Conservation (phyloP, 2,888 invertebrate genomes). For the Hirtodrosophila alboralis region DNA sequence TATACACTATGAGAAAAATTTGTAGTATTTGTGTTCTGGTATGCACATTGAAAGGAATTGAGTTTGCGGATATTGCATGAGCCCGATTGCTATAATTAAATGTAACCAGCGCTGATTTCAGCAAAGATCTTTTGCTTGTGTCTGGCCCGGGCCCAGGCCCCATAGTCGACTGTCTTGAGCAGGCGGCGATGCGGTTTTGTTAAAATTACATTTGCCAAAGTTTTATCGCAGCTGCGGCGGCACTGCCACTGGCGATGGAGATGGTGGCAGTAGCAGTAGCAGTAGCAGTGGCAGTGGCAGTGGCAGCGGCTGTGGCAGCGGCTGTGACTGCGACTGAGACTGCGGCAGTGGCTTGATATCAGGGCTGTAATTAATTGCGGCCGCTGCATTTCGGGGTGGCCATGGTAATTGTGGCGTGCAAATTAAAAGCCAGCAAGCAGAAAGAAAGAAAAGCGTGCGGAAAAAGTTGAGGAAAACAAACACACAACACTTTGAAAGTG, state of each 20-base stretch:
- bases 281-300: slow-evolving; percentile 5
- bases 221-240: slow-evolving; percentile 73
- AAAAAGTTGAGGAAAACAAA: slow-evolving; percentile 64
- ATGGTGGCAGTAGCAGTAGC: slow-evolving; percentile 29
- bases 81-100: slow-evolving; percentile 82
- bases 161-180: slow-evolving; percentile 65
- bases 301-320: no score
- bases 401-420: slow-evolving; percentile 80
- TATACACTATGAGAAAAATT: no score
- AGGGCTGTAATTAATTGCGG: slow-evolving; percentile 78
- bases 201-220: slow-evolving; percentile 80
- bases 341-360: slow-evolving; percentile 66
- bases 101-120: slow-evolving; percentile 71
- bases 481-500: slow-evolving; percentile 59
- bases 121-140: slow-evolving; percentile 53
- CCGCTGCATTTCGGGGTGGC: slow-evolving; percentile 78
- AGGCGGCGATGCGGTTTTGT: slow-evolving; percentile 80
- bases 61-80: slow-evolving; percentile 76
- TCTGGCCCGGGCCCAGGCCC: slow-evolving; percentile 28
- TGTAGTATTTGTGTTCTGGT: slow-evolving; percentile 2
- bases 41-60: slow-evolving; percentile 30
- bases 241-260: slow-evolving; percentile 28
- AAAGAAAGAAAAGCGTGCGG: slow-evolving; percentile 45
- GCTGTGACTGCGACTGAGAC: slow-evolving; percentile 25
- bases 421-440: slow-evolving; percentile 73